phyloP scores from a whole-genome alignment of 2,113 vertebrate species.

The Lagopus muta region DNA sequence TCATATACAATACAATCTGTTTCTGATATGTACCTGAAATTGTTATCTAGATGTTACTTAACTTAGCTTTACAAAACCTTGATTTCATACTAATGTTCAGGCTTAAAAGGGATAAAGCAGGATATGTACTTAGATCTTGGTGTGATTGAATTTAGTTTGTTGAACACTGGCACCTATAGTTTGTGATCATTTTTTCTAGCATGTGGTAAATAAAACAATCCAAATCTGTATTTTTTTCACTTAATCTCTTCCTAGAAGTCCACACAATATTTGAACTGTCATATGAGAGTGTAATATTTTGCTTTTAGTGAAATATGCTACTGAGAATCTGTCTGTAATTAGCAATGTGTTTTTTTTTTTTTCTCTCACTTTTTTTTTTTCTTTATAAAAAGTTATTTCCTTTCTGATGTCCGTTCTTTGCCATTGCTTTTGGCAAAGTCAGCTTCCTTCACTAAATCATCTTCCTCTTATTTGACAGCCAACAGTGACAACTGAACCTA shows the following conservation, averaged over 20 bases:
- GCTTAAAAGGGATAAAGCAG: background rate
- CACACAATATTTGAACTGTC: background rate
- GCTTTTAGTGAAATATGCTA: background rate
- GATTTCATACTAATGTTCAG: background rate
- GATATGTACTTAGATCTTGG: background rate
- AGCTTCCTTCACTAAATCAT: background rate
- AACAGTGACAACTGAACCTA: background rate
- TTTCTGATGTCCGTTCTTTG: background rate
- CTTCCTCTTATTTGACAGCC: conserved; percentile 5
- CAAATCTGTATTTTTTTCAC: background rate
- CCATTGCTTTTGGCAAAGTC: conserved; percentile 44
- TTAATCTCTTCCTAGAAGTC: background rate
- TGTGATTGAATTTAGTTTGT: background rate
- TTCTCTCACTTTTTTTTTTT: background rate
- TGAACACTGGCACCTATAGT: background rate
- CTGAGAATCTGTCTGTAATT: background rate
- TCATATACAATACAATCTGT: background rate
- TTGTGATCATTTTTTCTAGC: background rate
- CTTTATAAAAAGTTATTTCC: background rate
- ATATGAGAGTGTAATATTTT: background rate
- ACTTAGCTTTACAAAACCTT: background rate
- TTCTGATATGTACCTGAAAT: background rate
- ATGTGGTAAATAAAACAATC: background rate
- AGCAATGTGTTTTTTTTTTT: background rate
- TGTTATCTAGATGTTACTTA: background rate